phyloP scores from a whole-genome alignment of 2,888 invertebrate species.

The Ochropleura leucogaster region DNA sequence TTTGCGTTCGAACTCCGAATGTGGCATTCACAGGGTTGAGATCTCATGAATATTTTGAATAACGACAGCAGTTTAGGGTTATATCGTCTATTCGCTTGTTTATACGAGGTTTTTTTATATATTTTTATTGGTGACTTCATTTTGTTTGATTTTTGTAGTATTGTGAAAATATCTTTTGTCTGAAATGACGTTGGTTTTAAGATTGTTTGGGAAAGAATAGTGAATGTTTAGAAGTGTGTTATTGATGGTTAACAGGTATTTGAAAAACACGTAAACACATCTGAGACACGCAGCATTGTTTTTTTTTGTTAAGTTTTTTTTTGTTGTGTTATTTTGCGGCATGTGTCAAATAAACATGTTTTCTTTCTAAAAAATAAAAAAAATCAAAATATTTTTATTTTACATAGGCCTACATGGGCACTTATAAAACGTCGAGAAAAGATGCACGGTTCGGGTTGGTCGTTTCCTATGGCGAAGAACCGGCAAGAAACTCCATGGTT shows the following conservation, averaged over 20 bases:
- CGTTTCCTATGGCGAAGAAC: no score
- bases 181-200: neutral
- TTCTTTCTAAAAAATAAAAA: no score
- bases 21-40: constrained; percentile 49
- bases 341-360: no score
- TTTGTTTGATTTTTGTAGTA: constrained; percentile 21
- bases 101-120: constrained; percentile 50
- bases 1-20: constrained; percentile 48
- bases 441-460: no score
- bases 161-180: constrained; percentile 29
- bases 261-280: neutral
- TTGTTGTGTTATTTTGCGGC: no score
- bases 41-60: constrained; percentile 70
- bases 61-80: constrained; percentile 54
- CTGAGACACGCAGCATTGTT: no score
- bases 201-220: constrained; percentile 7
- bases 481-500: no score
- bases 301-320: no score
- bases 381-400: no score
- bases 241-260: neutral
- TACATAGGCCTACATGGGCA: no score
- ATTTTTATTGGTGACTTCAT: constrained; percentile 24
- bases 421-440: no score
- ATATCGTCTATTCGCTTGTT: constrained; percentile 39
- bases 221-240: neutral